A percentile compares a stretch with the other conserved stretches of the same genome.
Evolutionary conservation across 2,888 invertebrate species (phyloP).

Genomic region (Cataglyphis rosenhaueri): DNA sequence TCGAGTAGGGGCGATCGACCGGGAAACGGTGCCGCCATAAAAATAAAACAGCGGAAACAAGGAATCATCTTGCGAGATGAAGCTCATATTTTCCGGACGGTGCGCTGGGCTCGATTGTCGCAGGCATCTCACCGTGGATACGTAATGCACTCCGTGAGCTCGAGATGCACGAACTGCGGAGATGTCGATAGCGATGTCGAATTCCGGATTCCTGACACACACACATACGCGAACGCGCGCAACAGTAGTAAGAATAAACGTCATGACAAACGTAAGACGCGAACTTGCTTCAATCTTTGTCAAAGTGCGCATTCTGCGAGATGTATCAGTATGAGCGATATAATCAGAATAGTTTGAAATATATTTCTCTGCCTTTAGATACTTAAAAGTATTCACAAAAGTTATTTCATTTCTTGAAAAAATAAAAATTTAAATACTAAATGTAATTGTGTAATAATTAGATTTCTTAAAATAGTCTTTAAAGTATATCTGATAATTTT

Average conservation of each 20-base stretch:
- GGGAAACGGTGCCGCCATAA: constrained; percentile 46
- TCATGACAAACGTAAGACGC: constrained; percentile 59
- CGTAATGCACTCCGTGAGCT: constrained; percentile 56
- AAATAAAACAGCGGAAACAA: constrained; percentile 54
- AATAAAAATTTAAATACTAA: neutral
- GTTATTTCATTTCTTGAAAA: neutral
- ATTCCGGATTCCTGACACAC: constrained; percentile 50
- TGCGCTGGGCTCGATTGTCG: constrained; percentile 48
- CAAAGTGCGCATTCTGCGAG: constrained; percentile 18
- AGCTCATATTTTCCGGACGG: constrained; percentile 54
- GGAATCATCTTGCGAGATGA: constrained; percentile 46
- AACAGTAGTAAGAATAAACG: constrained; percentile 50
- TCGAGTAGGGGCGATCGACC: constrained; percentile 45
- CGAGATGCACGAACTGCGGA: constrained; percentile 58
- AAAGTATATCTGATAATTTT: neutral
- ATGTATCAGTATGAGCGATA: constrained; percentile 32
- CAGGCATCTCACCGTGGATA: constrained; percentile 35
- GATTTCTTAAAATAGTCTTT: constrained; percentile 4
- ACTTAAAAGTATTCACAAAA: neutral
- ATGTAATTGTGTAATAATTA: neutral
- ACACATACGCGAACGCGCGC: neutral
- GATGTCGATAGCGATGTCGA: constrained; percentile 57
- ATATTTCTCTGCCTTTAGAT: neutral
- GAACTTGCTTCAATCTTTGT: constrained; percentile 32
- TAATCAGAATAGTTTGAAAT: constrained; percentile 15